A percentile compares a stretch with the other conserved stretches of the same genome.
Evolutionary conservation across 2,888 invertebrate species (phyloP).

Genomic region (Cephus nigrinus): DNA sequence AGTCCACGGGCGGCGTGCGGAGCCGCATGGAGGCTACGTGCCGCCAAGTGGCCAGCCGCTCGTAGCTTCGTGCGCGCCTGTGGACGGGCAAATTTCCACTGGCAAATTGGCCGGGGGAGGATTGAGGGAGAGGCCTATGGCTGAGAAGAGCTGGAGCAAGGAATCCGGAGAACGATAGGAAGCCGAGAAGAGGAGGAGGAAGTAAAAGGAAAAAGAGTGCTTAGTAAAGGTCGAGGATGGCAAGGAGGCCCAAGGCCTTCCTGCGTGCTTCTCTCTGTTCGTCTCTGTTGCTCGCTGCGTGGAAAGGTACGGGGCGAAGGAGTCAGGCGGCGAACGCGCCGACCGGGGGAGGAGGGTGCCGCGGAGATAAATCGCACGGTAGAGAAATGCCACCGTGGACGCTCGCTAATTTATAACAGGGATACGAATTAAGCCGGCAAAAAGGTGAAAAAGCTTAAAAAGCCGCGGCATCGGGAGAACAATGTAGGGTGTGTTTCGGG

Average conservation of each 20-base stretch:
- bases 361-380: conserved; percentile 39
- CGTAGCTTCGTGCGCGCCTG: not conserved
- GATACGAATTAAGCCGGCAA: conserved; percentile 62
- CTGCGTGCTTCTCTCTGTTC: too few species aligned
- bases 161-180: too few species aligned
- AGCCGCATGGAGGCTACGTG: not conserved
- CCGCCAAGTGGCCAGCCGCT: not conserved
- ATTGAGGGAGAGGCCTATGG: conserved; percentile 25
- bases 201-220: too few species aligned
- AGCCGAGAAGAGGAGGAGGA: not conserved
- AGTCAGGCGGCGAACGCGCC: too few species aligned
- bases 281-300: too few species aligned
- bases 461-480: conserved; percentile 49
- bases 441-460: conserved; percentile 55
- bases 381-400: conserved; percentile 65
- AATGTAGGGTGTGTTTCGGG: conserved; percentile 51
- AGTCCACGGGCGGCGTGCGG: too few species aligned
- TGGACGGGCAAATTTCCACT: not conserved
- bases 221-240: not conserved
- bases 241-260: too few species aligned
- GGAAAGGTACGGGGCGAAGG: too few species aligned
- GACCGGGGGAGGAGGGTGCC: conserved; percentile 2
- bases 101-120: conserved; percentile 18
- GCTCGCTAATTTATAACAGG: conserved; percentile 62
- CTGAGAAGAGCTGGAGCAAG: conserved; percentile 1